Evolutionary conservation across 2,888 invertebrate genomes (phyloP).

Genomic region (Volucella bombylans): DNA sequence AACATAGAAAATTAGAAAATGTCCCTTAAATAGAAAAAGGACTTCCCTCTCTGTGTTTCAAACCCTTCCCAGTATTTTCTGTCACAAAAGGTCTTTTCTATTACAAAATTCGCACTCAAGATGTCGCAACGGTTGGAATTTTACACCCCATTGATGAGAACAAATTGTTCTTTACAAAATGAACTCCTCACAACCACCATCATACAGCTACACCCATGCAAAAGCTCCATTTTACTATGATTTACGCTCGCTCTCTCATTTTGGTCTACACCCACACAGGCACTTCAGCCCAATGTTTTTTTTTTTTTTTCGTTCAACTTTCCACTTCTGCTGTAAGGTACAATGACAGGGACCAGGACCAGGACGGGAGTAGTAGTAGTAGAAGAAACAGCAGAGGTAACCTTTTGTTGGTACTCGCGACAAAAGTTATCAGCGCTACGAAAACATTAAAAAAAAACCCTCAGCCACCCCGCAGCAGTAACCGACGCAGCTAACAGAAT

Average conservation of each 20-base stretch:
- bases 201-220: neutral
- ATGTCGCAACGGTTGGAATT: neutral
- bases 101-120: neutral
- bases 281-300: constrained; percentile 24
- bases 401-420: constrained; percentile 62
- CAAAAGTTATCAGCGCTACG: constrained; percentile 60
- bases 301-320: constrained; percentile 33
- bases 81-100: too few relatives aligned
- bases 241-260: constrained; percentile 1
- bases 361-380: constrained; percentile 2
- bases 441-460: constrained; percentile 25
- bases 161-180: neutral
- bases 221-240: constrained; percentile 17
- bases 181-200: neutral
- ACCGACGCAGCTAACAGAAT: neutral
- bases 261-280: constrained; percentile 27
- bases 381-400: constrained; percentile 68
- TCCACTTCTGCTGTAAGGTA: constrained; percentile 38
- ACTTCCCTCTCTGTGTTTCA: neutral
- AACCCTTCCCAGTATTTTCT: neutral
- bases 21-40: neutral
- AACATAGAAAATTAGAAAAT: neutral
- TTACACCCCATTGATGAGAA: constrained; percentile 34
- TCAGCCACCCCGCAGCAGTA: neutral
- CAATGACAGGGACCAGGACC: constrained; percentile 60